Evolutionary conservation across 2,113 vertebrate species (phyloP), one percentile per base, ranked within the genome.

Genomic region (Corythaixoides concolor): DNA sequence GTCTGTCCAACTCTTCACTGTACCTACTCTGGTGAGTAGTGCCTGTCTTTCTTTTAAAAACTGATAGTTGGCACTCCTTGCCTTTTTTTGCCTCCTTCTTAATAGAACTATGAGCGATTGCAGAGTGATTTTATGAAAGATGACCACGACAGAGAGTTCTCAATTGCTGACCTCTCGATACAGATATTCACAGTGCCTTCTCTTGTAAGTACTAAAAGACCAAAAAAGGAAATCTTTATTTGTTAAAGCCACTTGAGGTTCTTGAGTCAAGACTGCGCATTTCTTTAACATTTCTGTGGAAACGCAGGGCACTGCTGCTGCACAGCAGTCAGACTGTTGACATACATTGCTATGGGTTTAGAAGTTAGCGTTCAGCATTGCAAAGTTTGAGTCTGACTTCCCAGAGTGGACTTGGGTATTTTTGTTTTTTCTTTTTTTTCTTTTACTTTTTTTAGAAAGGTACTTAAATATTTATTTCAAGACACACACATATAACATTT

Each of bases 1-100:
- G 97, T 99, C 99, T 97, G 99, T 99, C 93, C 99, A 99, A 98
- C 98, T 99, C 98, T 99, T 99, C 99, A 99, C 99, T 72, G 99
- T 99, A 93, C 99, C 99, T 81, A 99, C 99, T 94, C 97, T 99
- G 99, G 99, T 99, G 99, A 99, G 99, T 99, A 99, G 98, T 94
- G 95, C 95, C 82, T 95, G 95, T 91, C 97, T 98, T 97, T 96
- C 95, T 96, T 98, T 97, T 95, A 94, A 98, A 97, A 96, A 98
- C 98, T 98, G 98, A 98, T 98, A 97, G 97, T 96, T 97, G 98
- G 98, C 98, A 98, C 98, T 96, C 97, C 98, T 97, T 98, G 98
- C 98, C 97, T 99, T 97, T 98, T 98, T 98, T 98, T 98, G 97
- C 98, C 98, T 98, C 95, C 92, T 97, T 97, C 98, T 98, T 98